Percentiles rank a stretch among this genome's conserved stretches.
Conservation (phyloP, 2,797 vertebrate genomes). For the Euthynnus affinis region DNA sequence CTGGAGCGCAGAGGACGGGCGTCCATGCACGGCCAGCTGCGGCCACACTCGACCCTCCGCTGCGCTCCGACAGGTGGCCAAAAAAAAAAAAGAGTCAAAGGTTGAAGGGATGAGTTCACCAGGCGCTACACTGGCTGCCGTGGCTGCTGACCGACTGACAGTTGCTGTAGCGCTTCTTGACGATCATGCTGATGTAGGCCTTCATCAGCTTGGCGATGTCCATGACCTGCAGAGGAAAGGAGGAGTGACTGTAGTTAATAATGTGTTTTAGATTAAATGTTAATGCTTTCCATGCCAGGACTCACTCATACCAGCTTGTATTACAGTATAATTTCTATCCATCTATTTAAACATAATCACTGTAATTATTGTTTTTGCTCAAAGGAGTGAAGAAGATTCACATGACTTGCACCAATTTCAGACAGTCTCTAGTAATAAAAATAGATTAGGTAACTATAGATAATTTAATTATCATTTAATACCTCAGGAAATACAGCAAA, state of each 20-base stretch:
- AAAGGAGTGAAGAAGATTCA: too few species aligned
- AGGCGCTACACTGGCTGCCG: conserved; percentile 90
- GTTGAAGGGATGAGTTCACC: conserved; percentile 83
- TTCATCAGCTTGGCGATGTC: conserved; percentile 99
- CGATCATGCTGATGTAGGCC: conserved; percentile 98
- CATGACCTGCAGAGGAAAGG: conserved; percentile 88
- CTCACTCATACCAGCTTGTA: too few species aligned
- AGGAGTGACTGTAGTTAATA: not conserved
- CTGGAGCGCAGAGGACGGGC: not conserved
- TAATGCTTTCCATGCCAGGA: too few species aligned
- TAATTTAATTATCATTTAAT: too few species aligned
- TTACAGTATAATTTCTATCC: too few species aligned
- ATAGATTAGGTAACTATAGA: too few species aligned
- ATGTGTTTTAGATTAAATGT: too few species aligned
- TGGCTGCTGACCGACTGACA: conserved; percentile 93
- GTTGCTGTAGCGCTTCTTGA: conserved; percentile 97
- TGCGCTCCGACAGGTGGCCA: not conserved
- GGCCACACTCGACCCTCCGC: not conserved
- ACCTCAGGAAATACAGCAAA: too few species aligned
- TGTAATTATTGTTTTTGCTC: too few species aligned
- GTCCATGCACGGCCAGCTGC: not conserved
- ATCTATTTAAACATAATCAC: too few species aligned
- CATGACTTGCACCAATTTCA: too few species aligned
- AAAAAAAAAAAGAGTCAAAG: not conserved
- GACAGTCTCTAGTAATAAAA: too few species aligned